Percentiles rank a stretch among this genome's conserved stretches.
Conservation (phyloP, 2,113 vertebrate species). For the Choloepus hoffmanni region DNA sequence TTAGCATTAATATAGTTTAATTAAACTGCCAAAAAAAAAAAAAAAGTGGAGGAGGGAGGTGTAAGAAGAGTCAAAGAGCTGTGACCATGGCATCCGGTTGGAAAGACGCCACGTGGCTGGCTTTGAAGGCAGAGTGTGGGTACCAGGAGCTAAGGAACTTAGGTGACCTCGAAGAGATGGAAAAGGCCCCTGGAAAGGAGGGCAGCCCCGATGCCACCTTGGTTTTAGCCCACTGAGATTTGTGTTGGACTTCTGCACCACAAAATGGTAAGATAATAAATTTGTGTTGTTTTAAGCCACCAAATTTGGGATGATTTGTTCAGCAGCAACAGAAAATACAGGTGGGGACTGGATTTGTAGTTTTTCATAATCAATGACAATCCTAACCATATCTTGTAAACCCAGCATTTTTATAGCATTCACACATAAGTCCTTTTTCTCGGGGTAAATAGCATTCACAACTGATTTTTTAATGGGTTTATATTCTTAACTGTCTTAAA, state of each 20-base stretch:
- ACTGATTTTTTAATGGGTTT: not conserved
- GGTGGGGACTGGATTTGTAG: not conserved
- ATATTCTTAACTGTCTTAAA: not conserved
- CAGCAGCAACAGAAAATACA: not conserved
- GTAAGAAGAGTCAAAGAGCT: not conserved
- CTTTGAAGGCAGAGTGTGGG: not conserved
- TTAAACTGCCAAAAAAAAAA: no score
- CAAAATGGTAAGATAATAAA: not conserved
- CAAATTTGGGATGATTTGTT: not conserved
- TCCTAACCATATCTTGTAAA: not conserved
- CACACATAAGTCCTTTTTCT: slow-evolving; percentile 2
- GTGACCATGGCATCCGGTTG: not conserved
- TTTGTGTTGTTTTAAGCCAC: not conserved
- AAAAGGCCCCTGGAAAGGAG: not conserved
- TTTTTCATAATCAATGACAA: slow-evolving; percentile 25
- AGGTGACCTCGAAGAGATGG: not conserved
- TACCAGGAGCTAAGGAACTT: not conserved
- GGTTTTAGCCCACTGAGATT: not conserved
- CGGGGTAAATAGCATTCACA: not conserved
- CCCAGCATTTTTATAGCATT: not conserved
- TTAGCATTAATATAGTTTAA: no score
- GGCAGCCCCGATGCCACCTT: not conserved
- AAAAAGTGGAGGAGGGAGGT: not conserved
- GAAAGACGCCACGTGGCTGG: not conserved
- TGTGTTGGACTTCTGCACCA: not conserved